Evolutionary conservation across 2,113 vertebrate genomes (phyloP).

Genomic region (Solenodon paradoxus): DNA sequence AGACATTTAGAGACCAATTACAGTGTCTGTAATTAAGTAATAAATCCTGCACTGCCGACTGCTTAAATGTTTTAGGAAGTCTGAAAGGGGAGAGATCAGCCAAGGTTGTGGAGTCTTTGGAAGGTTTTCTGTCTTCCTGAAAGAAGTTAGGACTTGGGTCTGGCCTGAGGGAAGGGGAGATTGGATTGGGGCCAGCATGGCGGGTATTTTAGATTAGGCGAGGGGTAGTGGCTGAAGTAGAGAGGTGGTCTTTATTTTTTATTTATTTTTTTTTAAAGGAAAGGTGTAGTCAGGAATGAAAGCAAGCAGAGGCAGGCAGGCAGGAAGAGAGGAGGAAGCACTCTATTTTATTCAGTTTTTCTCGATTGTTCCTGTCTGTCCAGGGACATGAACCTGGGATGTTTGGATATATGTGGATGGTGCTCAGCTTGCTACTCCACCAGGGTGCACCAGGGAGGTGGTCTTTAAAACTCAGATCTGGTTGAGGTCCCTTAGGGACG

Average conservation of each 20-base stretch:
- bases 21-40: constrained; percentile 27
- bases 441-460: too few relatives aligned
- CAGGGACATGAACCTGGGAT: too few relatives aligned
- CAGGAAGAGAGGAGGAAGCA: too few relatives aligned
- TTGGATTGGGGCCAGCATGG: background rate
- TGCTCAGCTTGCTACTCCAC: too few relatives aligned
- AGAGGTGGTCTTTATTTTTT: too few relatives aligned
- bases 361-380: too few relatives aligned
- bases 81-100: background rate
- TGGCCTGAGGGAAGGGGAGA: background rate
- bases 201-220: fast-evolving
- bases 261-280: too few relatives aligned
- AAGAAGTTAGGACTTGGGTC: background rate
- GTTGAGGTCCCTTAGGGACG: background rate
- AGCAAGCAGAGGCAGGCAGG: too few relatives aligned
- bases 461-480: background rate
- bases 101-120: fast-evolving
- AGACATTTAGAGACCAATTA: constrained; percentile 30
- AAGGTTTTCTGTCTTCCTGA: background rate
- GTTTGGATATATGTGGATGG: too few relatives aligned
- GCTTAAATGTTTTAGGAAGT: background rate
- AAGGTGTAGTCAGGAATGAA: too few relatives aligned
- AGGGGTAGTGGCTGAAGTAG: background rate
- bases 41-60: background rate
- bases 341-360: too few relatives aligned